Evolutionary conservation across 1,140 invertebrate genomes (phyloP), one percentile per base, ranked within the genome.

Genomic region (Bombus consobrinus): DNA sequence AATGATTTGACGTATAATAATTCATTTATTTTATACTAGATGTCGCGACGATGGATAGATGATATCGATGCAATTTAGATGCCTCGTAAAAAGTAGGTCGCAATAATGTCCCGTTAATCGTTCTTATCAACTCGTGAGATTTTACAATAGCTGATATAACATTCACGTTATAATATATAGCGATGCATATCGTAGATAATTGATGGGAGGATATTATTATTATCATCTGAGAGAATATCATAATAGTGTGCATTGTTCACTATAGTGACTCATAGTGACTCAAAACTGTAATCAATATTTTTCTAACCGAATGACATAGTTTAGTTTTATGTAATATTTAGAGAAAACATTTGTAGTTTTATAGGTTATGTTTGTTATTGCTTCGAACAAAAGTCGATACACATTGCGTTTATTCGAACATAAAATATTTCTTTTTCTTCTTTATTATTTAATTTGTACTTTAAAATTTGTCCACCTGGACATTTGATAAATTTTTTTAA

Each of bases 11-110:
- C 32, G 18, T 43, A 5, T 18, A 64, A 15, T 43, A 34, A 53
- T 64, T 25, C 13, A 12, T n/a, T 8, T 34, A 22, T 12, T 32
- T 37, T 15, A 0, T 39, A 25, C 59, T 12, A 57, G 64, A 75
- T 75, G 28, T 32, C n/a, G 25, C 10, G 15, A 53, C 32, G 34
- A 8, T 59, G 22, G 13, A 25, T 13, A 10, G 69, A 66, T 39
- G 9, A 34, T 39, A 83, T 66, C 59, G 3, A 5, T 2, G 10
- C 10, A 28, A 72, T 66, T 12, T 75, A 75, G 28, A 80, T 37
- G n/a, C 3, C 1, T 57, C 13, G 68, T 77, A 41, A 10, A 57
- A 84, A 85, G 72, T 80, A 28, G 64, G 28, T 87, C 59, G 57
- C 25, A 76, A n/a, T 0, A 34, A 59, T 72, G 34, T 2, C 18